Conservation (phyloP, 2,113 vertebrate species). For the Tupaia tana region DNA sequence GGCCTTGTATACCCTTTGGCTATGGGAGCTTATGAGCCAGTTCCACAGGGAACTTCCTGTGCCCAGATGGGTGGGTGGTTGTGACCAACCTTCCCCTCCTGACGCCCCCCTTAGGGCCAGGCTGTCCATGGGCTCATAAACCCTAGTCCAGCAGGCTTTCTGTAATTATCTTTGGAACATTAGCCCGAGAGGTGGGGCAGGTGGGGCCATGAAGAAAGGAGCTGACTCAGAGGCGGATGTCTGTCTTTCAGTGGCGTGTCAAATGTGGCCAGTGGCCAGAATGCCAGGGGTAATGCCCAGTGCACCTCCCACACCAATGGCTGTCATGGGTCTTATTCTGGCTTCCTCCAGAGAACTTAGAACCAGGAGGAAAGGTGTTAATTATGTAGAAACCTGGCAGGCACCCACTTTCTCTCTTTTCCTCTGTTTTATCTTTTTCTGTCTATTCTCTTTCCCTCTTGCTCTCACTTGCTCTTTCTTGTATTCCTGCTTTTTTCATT, state of each 20-base stretch:
- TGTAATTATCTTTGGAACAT: constrained; percentile 72
- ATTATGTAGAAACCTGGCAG: background rate
- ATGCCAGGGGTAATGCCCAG: background rate
- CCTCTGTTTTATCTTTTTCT: no score
- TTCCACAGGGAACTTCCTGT: background rate
- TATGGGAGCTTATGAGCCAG: background rate
- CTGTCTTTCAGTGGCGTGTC: constrained; percentile 57
- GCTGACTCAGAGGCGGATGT: constrained; percentile 67
- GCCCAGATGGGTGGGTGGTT: background rate
- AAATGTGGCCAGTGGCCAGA: constrained; percentile 54
- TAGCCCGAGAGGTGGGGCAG: constrained; percentile 68
- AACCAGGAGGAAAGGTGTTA: background rate
- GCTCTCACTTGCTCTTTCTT: background rate
- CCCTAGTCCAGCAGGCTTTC: constrained; percentile 55
- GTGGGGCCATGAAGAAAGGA: constrained; percentile 56
- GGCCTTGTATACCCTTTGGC: background rate
- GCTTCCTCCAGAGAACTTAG: background rate
- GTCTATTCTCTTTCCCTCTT: background rate
- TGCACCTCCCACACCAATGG: background rate
- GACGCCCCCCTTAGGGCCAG: background rate
- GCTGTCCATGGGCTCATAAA: constrained; percentile 59
- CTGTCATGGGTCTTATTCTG: constrained; percentile 19
- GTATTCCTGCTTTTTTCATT: background rate
- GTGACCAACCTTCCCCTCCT: background rate
- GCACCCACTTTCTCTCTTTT: background rate